Evolutionary conservation across 2,113 vertebrate species (phyloP).

Genomic region (Melanocharis versteri): DNA sequence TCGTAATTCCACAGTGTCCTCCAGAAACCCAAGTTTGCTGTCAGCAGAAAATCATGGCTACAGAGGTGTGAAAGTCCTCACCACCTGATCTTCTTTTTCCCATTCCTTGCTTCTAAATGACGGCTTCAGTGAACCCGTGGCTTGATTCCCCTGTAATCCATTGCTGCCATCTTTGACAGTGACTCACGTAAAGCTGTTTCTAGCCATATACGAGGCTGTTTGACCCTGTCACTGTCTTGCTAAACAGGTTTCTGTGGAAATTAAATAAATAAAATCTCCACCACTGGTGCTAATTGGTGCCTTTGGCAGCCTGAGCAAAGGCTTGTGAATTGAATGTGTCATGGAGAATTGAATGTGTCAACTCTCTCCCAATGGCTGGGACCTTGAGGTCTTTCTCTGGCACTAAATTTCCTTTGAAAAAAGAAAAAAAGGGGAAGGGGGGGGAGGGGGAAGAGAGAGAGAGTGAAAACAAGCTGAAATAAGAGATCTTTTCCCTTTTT

Average conservation of each 20-base stretch:
- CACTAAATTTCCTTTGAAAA: constrained; percentile 30
- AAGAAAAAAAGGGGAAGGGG: accelerated
- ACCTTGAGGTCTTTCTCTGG: constrained; percentile 46
- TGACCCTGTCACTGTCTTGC: background rate
- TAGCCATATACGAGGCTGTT: background rate
- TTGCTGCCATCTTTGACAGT: constrained; percentile 3
- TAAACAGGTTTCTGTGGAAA: constrained; percentile 43
- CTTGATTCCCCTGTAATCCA: background rate
- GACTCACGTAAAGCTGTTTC: background rate
- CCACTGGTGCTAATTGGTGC: constrained; percentile 50
- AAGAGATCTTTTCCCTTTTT: constrained; percentile 23
- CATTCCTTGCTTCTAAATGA: background rate
- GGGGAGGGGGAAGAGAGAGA: too few relatives aligned
- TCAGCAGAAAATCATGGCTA: background rate
- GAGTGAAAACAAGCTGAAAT: background rate
- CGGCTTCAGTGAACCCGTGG: background rate
- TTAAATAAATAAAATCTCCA: constrained; percentile 46
- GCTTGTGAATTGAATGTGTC: constrained; percentile 52
- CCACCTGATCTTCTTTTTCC: background rate
- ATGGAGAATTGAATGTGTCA: constrained; percentile 59
- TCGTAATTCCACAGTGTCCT: accelerated
- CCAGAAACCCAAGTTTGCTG: background rate
- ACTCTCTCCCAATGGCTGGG: constrained; percentile 14
- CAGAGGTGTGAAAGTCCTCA: background rate
- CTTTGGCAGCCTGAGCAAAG: constrained; percentile 40